Evolutionary conservation across 2,113 vertebrate species (phyloP), one percentile per base, ranked within the genome.

Genomic region (Dinomys branickii): DNA sequence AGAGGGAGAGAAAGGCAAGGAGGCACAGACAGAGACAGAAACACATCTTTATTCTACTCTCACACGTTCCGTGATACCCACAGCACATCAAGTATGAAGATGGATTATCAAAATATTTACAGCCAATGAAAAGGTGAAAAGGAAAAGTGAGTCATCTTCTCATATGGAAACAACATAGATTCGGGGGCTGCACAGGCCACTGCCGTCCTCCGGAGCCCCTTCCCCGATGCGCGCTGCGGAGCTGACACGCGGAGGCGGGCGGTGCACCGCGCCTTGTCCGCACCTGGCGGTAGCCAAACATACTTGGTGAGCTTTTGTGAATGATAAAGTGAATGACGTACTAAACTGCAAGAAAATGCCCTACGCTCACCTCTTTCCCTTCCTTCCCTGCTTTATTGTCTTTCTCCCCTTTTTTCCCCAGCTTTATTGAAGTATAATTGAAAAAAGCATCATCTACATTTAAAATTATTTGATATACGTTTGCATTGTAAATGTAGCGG

Each of bases 201-300:
- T 41, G 20, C 7, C 16, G 5, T 44, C 77, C 26, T 91, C 9
- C 17, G 26, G 22, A n/a, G 58, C 35, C 28, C 22, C 3, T 11
- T 28, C 52, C 73, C 19, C 5, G 69, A 30, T 16, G 11, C 2
- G 14, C 20, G 69, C 24, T 20, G 38, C 52, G 20, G 14, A 12
- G 56, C 20, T 67, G 71, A 47, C 77, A 47, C 0, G 6, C 13
- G 75, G 38, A 33, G 33, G 10, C 8, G 14, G 47, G 44, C 19
- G 30, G 41, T 3, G 44, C 1, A 3, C 13, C 17, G 3, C 0
- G 63, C 1, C 0, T 22, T 24, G 5, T 33, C 41, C 20, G 47
- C 0, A 14, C 3, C 41, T 50, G 58, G n/a, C 7, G 3, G 63
- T 7, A 52, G n/a, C 38, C 52, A 59, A 28, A 2, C 9, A 0